These are phyloP conservation scores for Pseudomyrmex pallidus DNA, from an alignment of 1,140 invertebrate species.

Conservation along the genomic window DNA sequence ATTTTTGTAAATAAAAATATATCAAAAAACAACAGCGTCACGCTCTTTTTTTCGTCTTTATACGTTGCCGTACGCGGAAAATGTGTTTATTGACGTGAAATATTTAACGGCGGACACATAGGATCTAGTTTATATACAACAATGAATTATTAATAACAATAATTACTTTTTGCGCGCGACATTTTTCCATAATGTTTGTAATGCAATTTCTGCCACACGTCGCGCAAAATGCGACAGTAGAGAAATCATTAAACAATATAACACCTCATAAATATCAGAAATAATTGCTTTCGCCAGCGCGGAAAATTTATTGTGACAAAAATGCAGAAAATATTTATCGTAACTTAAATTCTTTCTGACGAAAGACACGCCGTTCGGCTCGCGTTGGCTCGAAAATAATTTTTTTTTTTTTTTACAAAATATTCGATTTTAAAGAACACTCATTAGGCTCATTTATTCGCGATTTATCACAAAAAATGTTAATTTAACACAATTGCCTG, in stretches of 20 bases:
- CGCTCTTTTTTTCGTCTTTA: background rate
- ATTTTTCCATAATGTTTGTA: background rate
- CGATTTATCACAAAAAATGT: background rate
- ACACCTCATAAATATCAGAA: constrained; percentile 31
- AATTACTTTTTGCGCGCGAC: too few relatives aligned
- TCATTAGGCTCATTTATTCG: constrained; percentile 15
- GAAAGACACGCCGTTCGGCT: background rate
- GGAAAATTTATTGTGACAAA: constrained; percentile 6
- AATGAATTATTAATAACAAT: constrained; percentile 17
- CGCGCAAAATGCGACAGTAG: too few relatives aligned
- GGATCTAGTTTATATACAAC: too few relatives aligned
- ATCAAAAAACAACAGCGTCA: too few relatives aligned
- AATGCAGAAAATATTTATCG: constrained; percentile 27
- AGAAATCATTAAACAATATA: background rate
- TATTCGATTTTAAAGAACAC: constrained; percentile 6
- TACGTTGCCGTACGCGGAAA: background rate
- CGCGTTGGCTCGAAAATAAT: constrained; percentile 23
- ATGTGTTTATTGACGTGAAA: background rate
- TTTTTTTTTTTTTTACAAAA: background rate
- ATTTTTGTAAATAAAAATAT: constrained; percentile 12
- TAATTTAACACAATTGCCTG: constrained; percentile 1
- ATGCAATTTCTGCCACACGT: background rate
- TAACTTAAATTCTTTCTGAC: constrained; percentile 21
- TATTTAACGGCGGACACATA: background rate
- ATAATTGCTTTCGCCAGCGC: background rate